Base-by-base conservation (phyloP, 2,113 vertebrate species). In the Dipodomys merriami region DNA sequence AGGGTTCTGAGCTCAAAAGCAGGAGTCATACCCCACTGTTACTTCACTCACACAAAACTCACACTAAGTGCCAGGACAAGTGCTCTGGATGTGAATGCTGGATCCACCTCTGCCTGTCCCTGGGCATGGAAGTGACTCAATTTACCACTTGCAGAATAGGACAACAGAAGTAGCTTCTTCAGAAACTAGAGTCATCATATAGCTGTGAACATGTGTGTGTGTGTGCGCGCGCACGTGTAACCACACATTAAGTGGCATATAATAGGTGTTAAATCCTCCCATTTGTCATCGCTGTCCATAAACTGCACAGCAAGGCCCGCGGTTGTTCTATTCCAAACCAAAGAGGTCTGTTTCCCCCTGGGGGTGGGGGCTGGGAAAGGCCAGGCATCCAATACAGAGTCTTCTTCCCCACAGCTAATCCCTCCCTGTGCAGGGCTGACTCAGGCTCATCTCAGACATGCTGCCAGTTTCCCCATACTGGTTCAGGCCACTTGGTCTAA, bases 11-110 rank as follows among this genome's bases (percentile, higher is more conserved):
- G 86, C 33, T 53, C 71, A 90, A 90, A 12, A 80, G 67, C 33
- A 12, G 0, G 67, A 73, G 77, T 91, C 86, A 19, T 10, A 86
- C 3, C 27, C 20, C 30, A 65, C 44, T 77, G 29, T 86, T 90
- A 91, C 67, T 91, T 91, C 73, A 53, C n/a, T 82, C 83, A 88
- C 73, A 93, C 35, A 78, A 62, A 92, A 76, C 33, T 87, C 69
- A 60, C 53, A 57, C 53, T 57, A 18, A 64, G 46, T 53, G 79
- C 49, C 33, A 69, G 8, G 39, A 20, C 13, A 60, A 84, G n/a
- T 27, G 20, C 67, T 91, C 6, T 35, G 15, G 20, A 22, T 3
- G 13, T 18, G 6, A 90, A 80, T 11, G 25, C 46, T 68, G 6
- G 9, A 27, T 71, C 64, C 73, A 68, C 69, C 13, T 83, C 83